These are phyloP conservation scores for Bostrychus sinensis DNA, from an alignment of 2,113 vertebrate genomes.

Conservation along the genomic window DNA sequence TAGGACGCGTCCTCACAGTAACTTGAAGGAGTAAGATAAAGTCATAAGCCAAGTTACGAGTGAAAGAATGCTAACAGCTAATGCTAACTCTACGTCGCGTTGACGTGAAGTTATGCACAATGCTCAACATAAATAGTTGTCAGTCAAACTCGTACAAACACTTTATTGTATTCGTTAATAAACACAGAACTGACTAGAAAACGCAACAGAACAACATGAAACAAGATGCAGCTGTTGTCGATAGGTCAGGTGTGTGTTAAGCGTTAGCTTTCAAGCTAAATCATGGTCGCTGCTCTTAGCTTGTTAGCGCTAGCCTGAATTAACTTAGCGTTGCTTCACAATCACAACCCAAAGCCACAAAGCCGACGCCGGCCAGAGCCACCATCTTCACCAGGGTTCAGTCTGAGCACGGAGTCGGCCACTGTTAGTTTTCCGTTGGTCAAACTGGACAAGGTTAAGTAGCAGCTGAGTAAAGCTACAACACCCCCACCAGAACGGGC, in stretches of 20 bases:
- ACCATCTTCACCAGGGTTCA: not conserved
- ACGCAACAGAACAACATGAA: not conserved
- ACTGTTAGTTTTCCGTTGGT: not conserved
- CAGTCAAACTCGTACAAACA: not conserved
- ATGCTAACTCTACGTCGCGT: constrained; percentile 48
- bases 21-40: not conserved
- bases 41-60: constrained; percentile 14
- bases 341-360: not conserved
- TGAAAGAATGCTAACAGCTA: constrained; percentile 40
- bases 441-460: constrained; percentile 58
- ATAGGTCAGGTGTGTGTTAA: constrained; percentile 33
- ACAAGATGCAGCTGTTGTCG: constrained; percentile 27
- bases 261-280: constrained; percentile 65
- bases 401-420: not conserved
- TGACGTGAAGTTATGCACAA: constrained; percentile 42
- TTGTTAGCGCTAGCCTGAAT: constrained; percentile 50
- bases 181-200: not conserved
- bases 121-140: constrained; percentile 19
- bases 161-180: not conserved
- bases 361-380: not conserved
- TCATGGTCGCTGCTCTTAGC: constrained; percentile 49
- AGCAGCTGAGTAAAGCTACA: constrained; percentile 56
- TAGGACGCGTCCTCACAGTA: not conserved
- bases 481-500: constrained; percentile 54
- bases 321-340: constrained; percentile 34